phyloP scores from a whole-genome alignment of 2,888 invertebrate species.

The Parasteatoda lunata region DNA sequence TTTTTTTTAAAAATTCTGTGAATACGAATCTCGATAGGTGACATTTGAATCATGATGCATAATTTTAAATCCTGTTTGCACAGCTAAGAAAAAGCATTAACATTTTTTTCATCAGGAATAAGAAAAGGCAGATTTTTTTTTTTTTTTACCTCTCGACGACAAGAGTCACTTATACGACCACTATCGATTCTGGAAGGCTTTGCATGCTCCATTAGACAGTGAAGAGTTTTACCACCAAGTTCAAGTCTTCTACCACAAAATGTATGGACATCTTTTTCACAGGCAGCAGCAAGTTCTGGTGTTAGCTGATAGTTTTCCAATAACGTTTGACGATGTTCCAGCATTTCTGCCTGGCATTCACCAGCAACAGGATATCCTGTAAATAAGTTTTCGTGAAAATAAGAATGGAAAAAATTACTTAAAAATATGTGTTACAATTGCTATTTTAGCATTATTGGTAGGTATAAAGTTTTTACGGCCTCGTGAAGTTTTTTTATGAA shows the following conservation, averaged over 20 bases:
- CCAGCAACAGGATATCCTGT: slow-evolving; percentile 79
- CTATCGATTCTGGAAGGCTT: slow-evolving; percentile 73
- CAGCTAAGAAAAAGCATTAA: too few species aligned
- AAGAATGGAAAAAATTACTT: too few species aligned
- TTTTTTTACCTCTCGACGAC: slow-evolving; percentile 83
- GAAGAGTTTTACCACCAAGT: slow-evolving; percentile 90
- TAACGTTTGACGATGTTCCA: slow-evolving; percentile 90
- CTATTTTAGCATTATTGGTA: too few species aligned
- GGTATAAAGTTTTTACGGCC: too few species aligned
- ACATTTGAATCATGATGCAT: too few species aligned
- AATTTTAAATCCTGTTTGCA: too few species aligned
- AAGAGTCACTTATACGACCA: slow-evolving; percentile 80
- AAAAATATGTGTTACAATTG: too few species aligned
- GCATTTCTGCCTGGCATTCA: slow-evolving; percentile 91
- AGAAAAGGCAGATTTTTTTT: too few species aligned
- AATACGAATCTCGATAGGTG: too few species aligned
- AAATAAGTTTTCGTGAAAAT: not conserved
- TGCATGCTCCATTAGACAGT: slow-evolving; percentile 94
- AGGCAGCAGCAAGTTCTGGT: slow-evolving; percentile 91
- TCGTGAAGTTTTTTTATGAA: too few species aligned
- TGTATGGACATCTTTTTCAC: slow-evolving; percentile 86
- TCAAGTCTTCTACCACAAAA: slow-evolving; percentile 81
- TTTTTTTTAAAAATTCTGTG: too few species aligned
- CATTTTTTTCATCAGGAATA: too few species aligned
- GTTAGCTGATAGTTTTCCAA: slow-evolving; percentile 95